Base-by-base conservation (phyloP, 2,113 vertebrate genomes). In the Zapus hudsonius region DNA sequence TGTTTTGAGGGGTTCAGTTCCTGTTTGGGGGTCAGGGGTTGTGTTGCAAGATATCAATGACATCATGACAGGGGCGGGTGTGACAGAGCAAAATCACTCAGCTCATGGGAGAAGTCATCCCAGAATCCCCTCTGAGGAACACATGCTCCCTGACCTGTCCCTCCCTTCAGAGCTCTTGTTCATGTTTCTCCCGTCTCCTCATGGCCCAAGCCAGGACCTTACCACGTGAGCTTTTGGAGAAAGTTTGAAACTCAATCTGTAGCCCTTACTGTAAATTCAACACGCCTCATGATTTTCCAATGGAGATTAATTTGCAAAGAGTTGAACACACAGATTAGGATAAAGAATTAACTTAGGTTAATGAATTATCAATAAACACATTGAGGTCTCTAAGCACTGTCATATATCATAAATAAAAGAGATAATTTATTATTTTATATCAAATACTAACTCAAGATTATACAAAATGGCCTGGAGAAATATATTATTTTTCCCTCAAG, bases 391-490 rank as follows among this genome's bases (percentile, higher is more conserved):
- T 67, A 66, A 61, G 38, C 20, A 57, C 88, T 90, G 63, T 91
- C 38, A 81, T 74, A 80, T 84, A 61, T 40, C 7, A 76, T 81
- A 78, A 85, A 88, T 84, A 96, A 75, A 94, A 79, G 33, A 52
- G 0, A 52, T 86, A 70, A 31, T 47, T 94, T 85, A 63, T 72
- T 94, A 1, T 75, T 88, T 80, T 74, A 84, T 22, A 10, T 52
- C 87, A 80, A 91, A 80, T 19, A 89, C 72, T 89, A 94, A 93
- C 27, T 44, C 25, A 78, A 89, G 27, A 75, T 57, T 40, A 72
- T 8, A 93, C 52, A 74, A 91, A 87, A 36, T 55, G 4, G 31
- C 9, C 38, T 76, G 10, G 57, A n/a, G 63, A 92, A 72, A 91
- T 23, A 19, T 91, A 31, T 74, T 84, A 55, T 47, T 76, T 83